Evolutionary conservation across 2,888 invertebrate species (phyloP), one percentile per base, ranked within the genome.

Genomic region (Drosophila buzzatii): DNA sequence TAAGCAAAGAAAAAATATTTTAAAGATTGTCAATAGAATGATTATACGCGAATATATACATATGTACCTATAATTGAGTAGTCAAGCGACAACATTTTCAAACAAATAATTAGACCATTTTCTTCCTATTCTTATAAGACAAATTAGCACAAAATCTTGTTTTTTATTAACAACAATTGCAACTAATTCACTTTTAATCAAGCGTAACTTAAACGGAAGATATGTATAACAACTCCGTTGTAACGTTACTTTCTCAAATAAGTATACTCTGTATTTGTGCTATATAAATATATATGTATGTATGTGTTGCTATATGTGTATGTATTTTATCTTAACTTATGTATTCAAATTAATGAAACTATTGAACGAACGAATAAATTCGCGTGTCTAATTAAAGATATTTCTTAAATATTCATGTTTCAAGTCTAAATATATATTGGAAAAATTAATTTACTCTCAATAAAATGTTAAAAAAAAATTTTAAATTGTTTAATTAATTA

Each of bases 221-320:
- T 60, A 73, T 41, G 37, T 57, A 45, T 45, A 73, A 64, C 61
- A 56, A 62, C 57, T 55, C 57, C 57, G 31, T 57, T 6, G 6
- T 65, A 59, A 58, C 31, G 53, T 73, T 81, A 73, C 31, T 64
- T 74, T 79, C 63, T 56, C 56, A 52, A 67, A 72, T 62, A 68
- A 71, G 45, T 70, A 73, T 82, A 69, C 31, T 65, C 31, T 65
- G 70, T 71, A 70, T 65, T 71, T 82, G 66, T 81, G 76, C 75
- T 78, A 61, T 66, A 27, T 55, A 23, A 23, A 39, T 39, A 55
- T 55, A 55, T 39, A 73, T 79, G 70, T 74, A 72, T 82, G 72
- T 73, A 73, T 73, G 70, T 84, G 84, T 84, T 84, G 81, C 86
- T 88, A 84, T 73, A 84, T 84, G 84, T 84, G 84, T 84, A 84